Conservation (phyloP, 1,140 invertebrate genomes). For the Mizuhopecten yessoensis region DNA sequence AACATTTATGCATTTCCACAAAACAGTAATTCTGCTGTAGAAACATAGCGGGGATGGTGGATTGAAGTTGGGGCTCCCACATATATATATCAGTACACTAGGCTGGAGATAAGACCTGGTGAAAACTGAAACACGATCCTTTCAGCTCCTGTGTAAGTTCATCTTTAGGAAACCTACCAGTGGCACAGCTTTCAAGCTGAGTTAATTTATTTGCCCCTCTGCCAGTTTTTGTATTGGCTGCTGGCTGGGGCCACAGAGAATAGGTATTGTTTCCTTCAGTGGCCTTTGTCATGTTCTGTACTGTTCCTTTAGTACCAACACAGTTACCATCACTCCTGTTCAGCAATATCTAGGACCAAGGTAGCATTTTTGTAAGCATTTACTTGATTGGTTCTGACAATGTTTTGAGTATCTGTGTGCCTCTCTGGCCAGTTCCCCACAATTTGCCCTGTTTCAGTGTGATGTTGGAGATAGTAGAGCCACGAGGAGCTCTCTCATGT, state of each 20-base stretch:
- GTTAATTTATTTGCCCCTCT: constrained; percentile 38
- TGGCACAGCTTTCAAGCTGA: constrained; percentile 18
- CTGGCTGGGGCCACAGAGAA: not conserved
- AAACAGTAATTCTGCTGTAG: not conserved
- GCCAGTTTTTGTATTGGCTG: not conserved
- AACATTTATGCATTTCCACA: not conserved
- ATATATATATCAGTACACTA: constrained; percentile 8
- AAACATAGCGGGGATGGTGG: constrained; percentile 1
- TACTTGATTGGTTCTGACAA: not conserved
- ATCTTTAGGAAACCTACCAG: constrained; percentile 5
- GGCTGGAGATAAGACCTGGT: not conserved
- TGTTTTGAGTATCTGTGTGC: not conserved
- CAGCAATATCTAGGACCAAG: not conserved
- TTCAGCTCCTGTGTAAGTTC: constrained; percentile 30
- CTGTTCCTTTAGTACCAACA: not conserved
- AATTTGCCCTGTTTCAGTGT: not conserved
- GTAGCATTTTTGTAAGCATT: not conserved
- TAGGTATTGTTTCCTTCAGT: not conserved
- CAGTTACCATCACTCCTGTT: not conserved
- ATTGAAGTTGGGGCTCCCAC: not conserved
- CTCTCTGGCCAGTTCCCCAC: not conserved
- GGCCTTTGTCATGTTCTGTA: no score
- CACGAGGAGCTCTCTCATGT: not conserved
- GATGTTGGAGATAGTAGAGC: constrained; percentile 6
- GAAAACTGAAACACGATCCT: constrained; percentile 34